Percentiles rank a stretch among this genome's conserved stretches.
phyloP scores from a whole-genome alignment of 2,113 vertebrate genomes.

The Zosterops pallidus region DNA sequence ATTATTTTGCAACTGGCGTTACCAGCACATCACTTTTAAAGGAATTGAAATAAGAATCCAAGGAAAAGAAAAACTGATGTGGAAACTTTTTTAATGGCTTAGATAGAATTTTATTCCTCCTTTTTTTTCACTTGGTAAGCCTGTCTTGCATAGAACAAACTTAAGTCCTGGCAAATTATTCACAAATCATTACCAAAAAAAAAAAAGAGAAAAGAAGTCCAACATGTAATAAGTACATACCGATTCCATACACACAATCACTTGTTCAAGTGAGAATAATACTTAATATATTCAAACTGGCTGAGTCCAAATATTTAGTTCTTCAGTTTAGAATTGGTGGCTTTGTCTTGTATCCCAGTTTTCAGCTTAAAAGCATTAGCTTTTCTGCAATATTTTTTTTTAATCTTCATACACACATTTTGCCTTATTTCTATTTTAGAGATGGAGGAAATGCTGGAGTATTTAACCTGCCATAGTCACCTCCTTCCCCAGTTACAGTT shows the following conservation, averaged over 20 bases:
- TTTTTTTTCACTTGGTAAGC: not conserved
- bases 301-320: not conserved
- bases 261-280: not conserved
- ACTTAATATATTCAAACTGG: not conserved
- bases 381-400: not conserved
- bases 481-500: not conserved
- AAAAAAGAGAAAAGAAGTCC: not conserved
- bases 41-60: not conserved
- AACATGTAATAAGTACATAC: not conserved
- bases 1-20: not conserved
- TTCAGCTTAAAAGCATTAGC: not conserved
- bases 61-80: not conserved
- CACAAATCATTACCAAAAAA: not conserved
- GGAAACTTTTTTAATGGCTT: not conserved
- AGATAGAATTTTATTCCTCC: not conserved
- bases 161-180: not conserved
- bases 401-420: not conserved
- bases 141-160: not conserved
- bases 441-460: not conserved
- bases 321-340: not conserved
- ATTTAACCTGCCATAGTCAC: not conserved
- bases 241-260: not conserved
- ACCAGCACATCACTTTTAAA: not conserved
- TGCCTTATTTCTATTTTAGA: constrained; percentile 14
- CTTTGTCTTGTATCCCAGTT: not conserved